Base-by-base conservation (phyloP, 2,113 vertebrate species). In the Syrmaticus mikado region DNA sequence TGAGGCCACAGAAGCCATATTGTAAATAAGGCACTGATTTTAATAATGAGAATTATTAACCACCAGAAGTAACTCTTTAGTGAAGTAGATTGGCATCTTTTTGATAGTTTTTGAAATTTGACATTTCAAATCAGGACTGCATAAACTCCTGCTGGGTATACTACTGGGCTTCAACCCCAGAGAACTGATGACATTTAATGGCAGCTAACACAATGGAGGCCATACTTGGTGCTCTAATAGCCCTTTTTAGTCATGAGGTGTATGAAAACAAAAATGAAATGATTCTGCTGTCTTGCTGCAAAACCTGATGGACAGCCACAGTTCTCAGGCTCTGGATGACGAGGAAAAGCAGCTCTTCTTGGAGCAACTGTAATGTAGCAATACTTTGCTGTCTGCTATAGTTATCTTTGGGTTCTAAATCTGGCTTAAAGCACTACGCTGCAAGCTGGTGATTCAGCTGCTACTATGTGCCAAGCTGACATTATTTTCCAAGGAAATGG, bases 371-470 rank as follows among this genome's bases (percentile, higher is more conserved):
- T 25, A 82, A 89, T 50, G 75, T 78, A 89, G 68, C 90, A 93
- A 71, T 41, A 58, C 81, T 70, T 81, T 18, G 55, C 67, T 87
- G 41, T 70, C 82, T 85, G 68, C 92, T 85, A 71, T 24, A 86
- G 72, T 75, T 90, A 71, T 84, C 19, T 2, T 38, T 74, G 79
- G 55, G 40, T 92, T 91, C 94, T 85, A 91, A 95, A 92, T 91
- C 79, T 90, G 87, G 92, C 76, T 92, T 90, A 80, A 80, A 91
- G 87, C 41, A 87, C 79, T 87, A 50, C 52, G 90, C 79, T 93
- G 45, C 92, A 85, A 93, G 80, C 85, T 93, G 85, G 76, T 94
- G 96, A 91, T 87, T 95, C 92, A 95, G 92, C 85, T 91, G 94
- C 79, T 93, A 94, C 92, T 91, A 95, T 79, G 50, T 71, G 79